Percentiles rank a stretch among this genome's conserved stretches.
Conservation (phyloP, 2,797 vertebrate species). For the Falco biarmicus region DNA sequence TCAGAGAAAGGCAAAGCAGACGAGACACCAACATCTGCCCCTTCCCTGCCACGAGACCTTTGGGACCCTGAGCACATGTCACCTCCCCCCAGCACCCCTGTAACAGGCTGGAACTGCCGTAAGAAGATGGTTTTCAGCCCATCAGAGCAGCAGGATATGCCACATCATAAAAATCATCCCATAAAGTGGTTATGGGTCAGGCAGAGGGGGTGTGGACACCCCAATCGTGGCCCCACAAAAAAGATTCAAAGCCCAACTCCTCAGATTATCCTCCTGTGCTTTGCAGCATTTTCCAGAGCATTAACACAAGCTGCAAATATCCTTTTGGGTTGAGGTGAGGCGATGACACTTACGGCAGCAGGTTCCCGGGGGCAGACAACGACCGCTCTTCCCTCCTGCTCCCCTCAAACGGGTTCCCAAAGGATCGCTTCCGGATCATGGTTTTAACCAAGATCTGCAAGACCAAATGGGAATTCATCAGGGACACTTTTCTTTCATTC, state of each 20-base stretch:
- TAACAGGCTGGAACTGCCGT: background rate
- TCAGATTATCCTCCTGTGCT: background rate
- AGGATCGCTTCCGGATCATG: constrained; percentile 97
- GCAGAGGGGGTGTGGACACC: background rate
- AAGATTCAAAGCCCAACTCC: background rate
- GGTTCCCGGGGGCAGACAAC: constrained; percentile 80
- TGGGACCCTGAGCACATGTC: accelerated
- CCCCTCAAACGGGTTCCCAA: constrained; percentile 96
- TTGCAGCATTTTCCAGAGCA: background rate
- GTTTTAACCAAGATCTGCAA: constrained; percentile 95
- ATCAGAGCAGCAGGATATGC: background rate
- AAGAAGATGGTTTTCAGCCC: background rate
- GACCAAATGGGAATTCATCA: background rate
- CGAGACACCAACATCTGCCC: background rate
- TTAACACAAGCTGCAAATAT: background rate
- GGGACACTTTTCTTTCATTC: background rate
- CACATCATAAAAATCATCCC: background rate
- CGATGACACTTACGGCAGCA: constrained; percentile 83
- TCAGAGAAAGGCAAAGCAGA: background rate
- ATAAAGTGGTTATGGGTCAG: background rate
- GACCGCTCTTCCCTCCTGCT: constrained; percentile 88
- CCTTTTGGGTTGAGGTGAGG: accelerated
- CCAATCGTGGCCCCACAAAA: accelerated
- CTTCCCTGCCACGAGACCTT: background rate
- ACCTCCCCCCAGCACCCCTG: background rate